These are phyloP conservation scores for Drosophila willistoni DNA, from an alignment of 1,140 invertebrate species.

Conservation along the genomic window DNA sequence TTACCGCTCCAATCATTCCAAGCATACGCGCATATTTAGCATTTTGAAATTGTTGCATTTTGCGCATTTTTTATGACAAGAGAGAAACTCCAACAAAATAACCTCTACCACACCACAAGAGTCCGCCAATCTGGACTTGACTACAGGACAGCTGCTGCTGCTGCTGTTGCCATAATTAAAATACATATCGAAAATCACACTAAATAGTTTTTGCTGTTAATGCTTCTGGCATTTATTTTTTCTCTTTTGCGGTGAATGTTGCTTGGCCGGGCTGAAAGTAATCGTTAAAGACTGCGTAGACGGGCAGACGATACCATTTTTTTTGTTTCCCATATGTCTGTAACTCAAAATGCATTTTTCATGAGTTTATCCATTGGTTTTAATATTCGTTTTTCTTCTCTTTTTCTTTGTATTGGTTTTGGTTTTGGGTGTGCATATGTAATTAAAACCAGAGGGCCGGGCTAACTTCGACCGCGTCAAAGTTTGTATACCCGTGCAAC, in stretches of 20 bases:
- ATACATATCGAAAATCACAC: conserved; percentile 67
- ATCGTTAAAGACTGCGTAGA: not conserved
- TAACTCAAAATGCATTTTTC: too few relatives aligned
- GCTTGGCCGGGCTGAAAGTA: conserved; percentile 10
- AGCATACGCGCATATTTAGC: conserved; percentile 79
- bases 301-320: not conserved
- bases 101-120: conserved; percentile 24
- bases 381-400: conserved; percentile 16
- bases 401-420: not conserved
- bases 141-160: conserved; percentile 35
- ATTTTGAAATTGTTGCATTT: conserved; percentile 80
- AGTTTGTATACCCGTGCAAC: too few relatives aligned
- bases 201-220: conserved; percentile 46
- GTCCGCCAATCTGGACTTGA: conserved; percentile 12
- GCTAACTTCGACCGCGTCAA: too few relatives aligned
- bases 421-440: too few relatives aligned
- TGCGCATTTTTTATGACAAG: conserved; percentile 78
- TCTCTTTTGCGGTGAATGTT: conserved; percentile 32
- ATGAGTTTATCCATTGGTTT: too few relatives aligned
- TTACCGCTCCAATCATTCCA: conserved; percentile 66
- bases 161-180: conserved; percentile 61
- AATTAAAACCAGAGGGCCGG: too few relatives aligned
- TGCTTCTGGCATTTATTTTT: conserved; percentile 38
- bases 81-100: conserved; percentile 45
- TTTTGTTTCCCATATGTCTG: conserved; percentile 3